Evolutionary conservation across 2,888 invertebrate species (phyloP), one percentile per base, ranked within the genome.

Genomic region (Philaethria dido): DNA sequence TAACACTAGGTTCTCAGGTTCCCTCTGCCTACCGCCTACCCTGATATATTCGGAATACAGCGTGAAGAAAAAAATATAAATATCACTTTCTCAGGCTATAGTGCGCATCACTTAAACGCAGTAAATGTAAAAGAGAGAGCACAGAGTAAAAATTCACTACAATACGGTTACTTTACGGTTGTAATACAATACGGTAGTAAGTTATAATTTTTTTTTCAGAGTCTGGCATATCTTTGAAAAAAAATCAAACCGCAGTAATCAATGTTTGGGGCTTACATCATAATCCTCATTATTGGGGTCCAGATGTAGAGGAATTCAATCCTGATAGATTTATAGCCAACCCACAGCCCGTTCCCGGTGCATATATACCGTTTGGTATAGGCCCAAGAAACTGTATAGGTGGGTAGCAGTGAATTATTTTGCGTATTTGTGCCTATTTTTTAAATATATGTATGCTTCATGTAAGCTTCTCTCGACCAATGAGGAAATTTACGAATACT

Each of bases 351-450:
- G 42, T 29, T 50, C 18, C 42, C 22, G 50, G 50, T n/a, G 22
- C 13, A 50, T 48, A 48, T 48, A 48, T 61, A 3, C 47, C 61
- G 11, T 48, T 61, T 8, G 39, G 61, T 20, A 6, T 20, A 13
- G 61, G 61, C 2, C 4, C 48, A 48, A 45, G 61, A 11, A 61
- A 61, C 18, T 61, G 61, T 22, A 33, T 61, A 18, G 60, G 60
- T 60, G 33, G 3, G 20, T 29, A 33, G 29, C 5, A 29, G 16
- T 3, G 20, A 5, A 6, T 44, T 29, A 29, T 29, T 29, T 29
- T 29, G 29, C 29, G 3, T 4, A 29, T 29, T 29, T 29, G 6
- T 29, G n/a, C n/a, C n/a, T n/a, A n/a, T n/a, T n/a, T n/a, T n/a
- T n/a, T n/a, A n/a, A n/a, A n/a, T n/a, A n/a, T n/a, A n/a, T n/a